A percentile compares a stretch with the other conserved stretches of the same genome.
Evolutionary conservation across 2,888 invertebrate genomes (phyloP).

Genomic region (Agrilus cyanescens): DNA sequence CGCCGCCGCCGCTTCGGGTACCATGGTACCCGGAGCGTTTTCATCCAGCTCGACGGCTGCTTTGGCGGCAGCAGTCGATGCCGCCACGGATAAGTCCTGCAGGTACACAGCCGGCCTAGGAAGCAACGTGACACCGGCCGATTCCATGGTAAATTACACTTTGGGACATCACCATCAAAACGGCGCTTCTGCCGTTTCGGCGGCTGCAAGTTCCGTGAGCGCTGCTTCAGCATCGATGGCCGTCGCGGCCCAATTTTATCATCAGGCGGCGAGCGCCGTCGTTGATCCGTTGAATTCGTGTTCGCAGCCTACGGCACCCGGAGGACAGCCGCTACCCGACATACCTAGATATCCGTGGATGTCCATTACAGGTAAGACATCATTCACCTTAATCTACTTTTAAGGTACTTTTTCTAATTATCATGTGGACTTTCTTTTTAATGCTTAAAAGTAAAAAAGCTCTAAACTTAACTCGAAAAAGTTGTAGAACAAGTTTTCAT

Average conservation of each 20-base stretch:
- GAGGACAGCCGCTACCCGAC: conserved; percentile 81
- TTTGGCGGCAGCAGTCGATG: conserved; percentile 52
- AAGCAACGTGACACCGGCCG: conserved; percentile 50
- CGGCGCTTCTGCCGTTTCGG: conserved; percentile 50
- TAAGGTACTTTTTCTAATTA: no score
- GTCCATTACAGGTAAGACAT: conserved; percentile 83
- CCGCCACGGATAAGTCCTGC: conserved; percentile 68
- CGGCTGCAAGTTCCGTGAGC: conserved; percentile 50
- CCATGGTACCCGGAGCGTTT: conserved; percentile 49
- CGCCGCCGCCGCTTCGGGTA: conserved; percentile 50
- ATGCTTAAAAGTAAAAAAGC: no score
- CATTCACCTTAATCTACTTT: background rate
- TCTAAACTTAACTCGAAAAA: no score
- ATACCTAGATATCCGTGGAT: conserved; percentile 93
- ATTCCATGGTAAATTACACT: conserved; percentile 75
- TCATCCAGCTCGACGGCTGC: conserved; percentile 43
- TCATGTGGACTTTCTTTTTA: no score
- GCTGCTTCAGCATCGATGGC: conserved; percentile 58
- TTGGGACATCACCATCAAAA: conserved; percentile 61
- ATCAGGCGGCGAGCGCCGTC: conserved; percentile 68
- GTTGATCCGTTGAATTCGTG: conserved; percentile 76
- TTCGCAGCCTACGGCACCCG: conserved; percentile 51
- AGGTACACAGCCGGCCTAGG: conserved; percentile 58
- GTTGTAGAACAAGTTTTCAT: no score
- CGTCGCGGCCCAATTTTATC: conserved; percentile 73